Evolutionary conservation across 2,797 vertebrate genomes (phyloP).

Genomic region (Channa striata): DNA sequence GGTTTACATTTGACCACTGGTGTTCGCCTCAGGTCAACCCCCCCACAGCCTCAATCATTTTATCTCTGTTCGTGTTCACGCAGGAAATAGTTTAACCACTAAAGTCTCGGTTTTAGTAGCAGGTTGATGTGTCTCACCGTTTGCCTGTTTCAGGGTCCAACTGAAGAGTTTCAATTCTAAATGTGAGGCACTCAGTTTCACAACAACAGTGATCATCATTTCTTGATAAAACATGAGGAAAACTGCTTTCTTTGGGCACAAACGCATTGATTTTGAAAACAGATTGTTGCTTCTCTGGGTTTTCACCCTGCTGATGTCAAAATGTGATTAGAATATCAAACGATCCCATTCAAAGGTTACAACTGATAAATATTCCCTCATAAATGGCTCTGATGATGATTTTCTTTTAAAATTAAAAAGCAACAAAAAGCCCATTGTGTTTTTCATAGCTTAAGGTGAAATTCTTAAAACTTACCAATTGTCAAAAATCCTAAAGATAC

Average conservation of each 20-base stretch:
- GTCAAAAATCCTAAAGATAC: too few relatives aligned
- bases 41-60: background rate
- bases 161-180: conserved; percentile 1
- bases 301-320: background rate
- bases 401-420: too few relatives aligned
- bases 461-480: too few relatives aligned
- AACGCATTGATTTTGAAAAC: too few relatives aligned
- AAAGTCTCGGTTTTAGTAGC: conserved; percentile 1
- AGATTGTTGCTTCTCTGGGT: too few relatives aligned
- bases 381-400: too few relatives aligned
- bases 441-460: too few relatives aligned
- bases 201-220: background rate
- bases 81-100: conserved; percentile 41
- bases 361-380: too few relatives aligned
- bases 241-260: too few relatives aligned
- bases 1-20: background rate
- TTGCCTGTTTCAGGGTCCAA: background rate
- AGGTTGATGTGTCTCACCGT: background rate
- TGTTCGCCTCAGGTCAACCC: background rate
- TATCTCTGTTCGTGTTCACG: conserved; percentile 9
- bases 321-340: background rate
- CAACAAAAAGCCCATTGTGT: too few relatives aligned
- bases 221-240: background rate
- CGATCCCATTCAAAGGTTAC: too few relatives aligned
- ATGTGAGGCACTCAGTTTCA: background rate